A percentile compares a stretch with the other conserved stretches of the same genome.
phyloP scores from a whole-genome alignment of 2,113 vertebrate species.

The Tetrax tetrax region DNA sequence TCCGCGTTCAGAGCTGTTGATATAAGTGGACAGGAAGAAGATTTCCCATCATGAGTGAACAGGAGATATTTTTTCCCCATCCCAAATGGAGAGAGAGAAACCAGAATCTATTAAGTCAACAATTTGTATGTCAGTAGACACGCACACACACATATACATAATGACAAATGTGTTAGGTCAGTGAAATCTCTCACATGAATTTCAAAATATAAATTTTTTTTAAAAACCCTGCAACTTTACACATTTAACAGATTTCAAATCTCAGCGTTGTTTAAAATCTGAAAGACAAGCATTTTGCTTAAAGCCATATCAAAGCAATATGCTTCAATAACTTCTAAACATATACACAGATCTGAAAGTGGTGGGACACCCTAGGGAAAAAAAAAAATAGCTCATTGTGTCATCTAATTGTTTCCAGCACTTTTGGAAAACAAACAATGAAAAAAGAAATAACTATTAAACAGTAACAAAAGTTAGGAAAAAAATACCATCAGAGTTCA shows the following conservation, averaged over 20 bases:
- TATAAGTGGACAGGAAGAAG: background rate
- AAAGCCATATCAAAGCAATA: conserved; percentile 7
- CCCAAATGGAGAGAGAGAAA: background rate
- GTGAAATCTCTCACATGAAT: background rate
- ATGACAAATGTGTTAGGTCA: background rate
- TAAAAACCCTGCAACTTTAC: background rate
- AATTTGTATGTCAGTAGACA: background rate
- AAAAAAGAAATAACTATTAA: background rate
- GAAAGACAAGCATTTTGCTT: background rate
- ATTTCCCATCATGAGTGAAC: background rate
- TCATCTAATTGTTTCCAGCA: conserved; percentile 23
- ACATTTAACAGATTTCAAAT: background rate
- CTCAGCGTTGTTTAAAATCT: background rate
- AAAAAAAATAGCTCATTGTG: background rate
- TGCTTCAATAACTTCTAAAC: conserved; percentile 13
- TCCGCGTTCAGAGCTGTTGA: background rate
- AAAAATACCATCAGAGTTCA: background rate
- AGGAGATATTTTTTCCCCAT: background rate
- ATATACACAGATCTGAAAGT: background rate
- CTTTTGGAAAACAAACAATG: background rate
- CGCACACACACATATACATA: background rate
- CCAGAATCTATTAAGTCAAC: background rate
- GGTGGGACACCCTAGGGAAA: background rate
- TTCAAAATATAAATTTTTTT: background rate
- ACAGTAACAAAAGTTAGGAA: conserved; percentile 6